Percentiles rank a stretch among this genome's conserved stretches.
Conservation (phyloP, 2,797 vertebrate species). For the Thamnophis elegans region DNA sequence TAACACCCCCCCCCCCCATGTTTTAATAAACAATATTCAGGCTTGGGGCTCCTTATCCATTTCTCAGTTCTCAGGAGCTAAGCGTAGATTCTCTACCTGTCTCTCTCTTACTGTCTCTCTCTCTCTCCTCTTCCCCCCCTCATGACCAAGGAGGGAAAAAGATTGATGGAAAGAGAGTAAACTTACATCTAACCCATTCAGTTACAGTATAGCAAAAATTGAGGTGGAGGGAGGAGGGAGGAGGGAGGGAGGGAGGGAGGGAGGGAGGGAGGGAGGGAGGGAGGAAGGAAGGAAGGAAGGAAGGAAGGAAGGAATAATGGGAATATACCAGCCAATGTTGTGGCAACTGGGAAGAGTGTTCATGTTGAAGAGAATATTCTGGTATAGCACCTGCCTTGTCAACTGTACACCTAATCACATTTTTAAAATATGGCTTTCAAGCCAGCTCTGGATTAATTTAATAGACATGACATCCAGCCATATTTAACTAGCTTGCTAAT, state of each 20-base stretch:
- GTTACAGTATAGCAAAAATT: background rate
- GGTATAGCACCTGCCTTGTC: background rate
- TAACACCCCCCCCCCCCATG: constrained; percentile 63
- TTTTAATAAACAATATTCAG: constrained; percentile 75
- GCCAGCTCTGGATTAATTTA: background rate
- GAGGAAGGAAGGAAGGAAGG: too few species aligned
- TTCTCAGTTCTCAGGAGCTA: constrained; percentile 72
- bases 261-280: too few species aligned
- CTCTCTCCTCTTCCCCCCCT: accelerated
- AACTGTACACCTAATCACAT: too few species aligned
- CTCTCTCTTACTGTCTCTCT: constrained; percentile 24
- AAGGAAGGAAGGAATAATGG: background rate
- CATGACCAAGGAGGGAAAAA: background rate
- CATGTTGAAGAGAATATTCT: background rate
- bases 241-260: too few species aligned
- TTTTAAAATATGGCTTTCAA: background rate
- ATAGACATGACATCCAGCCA: background rate
- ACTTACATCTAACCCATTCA: background rate
- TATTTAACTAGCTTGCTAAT: background rate
- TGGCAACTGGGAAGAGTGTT: background rate
- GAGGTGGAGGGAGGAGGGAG: too few species aligned
- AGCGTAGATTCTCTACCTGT: constrained; percentile 60
- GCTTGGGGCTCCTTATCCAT: constrained; percentile 68
- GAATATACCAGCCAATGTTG: background rate
- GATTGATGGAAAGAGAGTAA: background rate